These are phyloP conservation scores for Blennius ocellaris DNA, from an alignment of 2,113 vertebrate species.

Conservation along the genomic window DNA sequence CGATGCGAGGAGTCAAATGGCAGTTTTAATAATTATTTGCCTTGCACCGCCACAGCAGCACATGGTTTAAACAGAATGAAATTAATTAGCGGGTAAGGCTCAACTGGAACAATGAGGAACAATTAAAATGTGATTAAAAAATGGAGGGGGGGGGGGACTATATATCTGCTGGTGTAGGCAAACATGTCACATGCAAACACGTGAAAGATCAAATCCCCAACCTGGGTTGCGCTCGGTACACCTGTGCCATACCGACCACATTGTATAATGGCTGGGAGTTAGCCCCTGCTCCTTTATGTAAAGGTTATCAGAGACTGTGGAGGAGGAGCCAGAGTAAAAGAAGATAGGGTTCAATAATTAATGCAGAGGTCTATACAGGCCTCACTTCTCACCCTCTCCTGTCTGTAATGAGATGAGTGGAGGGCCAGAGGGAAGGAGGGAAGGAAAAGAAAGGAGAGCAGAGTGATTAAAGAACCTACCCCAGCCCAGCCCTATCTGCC, in stretches of 20 bases:
- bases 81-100: constrained; percentile 36
- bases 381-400: constrained; percentile 67
- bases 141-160: neutral
- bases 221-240: neutral
- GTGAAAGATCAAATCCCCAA: constrained; percentile 22
- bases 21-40: constrained; percentile 41
- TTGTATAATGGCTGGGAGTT: constrained; percentile 50
- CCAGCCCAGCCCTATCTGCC: constrained; percentile 8
- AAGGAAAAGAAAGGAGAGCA: constrained; percentile 31
- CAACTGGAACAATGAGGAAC: constrained; percentile 21
- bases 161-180: constrained; percentile 23
- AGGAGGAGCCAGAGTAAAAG: constrained; percentile 67
- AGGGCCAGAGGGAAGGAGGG: constrained; percentile 42
- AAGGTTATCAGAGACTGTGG: constrained; percentile 75
- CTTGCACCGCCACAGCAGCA: neutral
- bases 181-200: constrained; percentile 29
- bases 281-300: constrained; percentile 57
- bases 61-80: constrained; percentile 21
- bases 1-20: constrained; percentile 33
- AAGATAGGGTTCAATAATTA: constrained; percentile 80
- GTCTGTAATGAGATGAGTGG: constrained; percentile 73
- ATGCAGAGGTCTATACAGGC: constrained; percentile 70
- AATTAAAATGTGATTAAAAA: constrained; percentile 49
- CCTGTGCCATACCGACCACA: constrained; percentile 8
- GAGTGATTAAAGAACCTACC: constrained; percentile 45